Conservation (phyloP, 2,797 vertebrate species). For the Sciurus vulgaris region DNA sequence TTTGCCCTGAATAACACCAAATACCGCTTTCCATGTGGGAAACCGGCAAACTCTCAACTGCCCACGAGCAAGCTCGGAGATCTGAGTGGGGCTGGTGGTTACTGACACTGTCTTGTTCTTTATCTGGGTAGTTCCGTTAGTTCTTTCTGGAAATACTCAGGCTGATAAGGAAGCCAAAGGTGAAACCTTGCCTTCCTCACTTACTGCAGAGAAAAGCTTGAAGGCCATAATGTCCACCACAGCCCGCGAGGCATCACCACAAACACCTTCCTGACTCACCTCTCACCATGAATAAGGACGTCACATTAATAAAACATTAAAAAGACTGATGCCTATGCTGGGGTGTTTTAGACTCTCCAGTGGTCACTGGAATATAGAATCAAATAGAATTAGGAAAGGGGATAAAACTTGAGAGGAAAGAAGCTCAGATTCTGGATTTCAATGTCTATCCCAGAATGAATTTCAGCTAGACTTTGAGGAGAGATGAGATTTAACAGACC, state of each 20-base stretch:
- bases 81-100: neutral
- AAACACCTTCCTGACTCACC: too few species aligned
- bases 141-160: neutral
- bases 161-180: neutral
- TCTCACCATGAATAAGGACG: neutral
- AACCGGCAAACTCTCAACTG: neutral
- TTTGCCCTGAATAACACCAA: neutral
- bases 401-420: neutral
- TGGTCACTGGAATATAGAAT: neutral
- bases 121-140: neutral
- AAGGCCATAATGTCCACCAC: neutral
- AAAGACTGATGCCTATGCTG: neutral
- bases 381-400: neutral
- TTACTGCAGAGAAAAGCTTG: neutral
- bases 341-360: neutral
- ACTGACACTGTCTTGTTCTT: neutral
- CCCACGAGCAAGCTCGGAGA: neutral
- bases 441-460: too few species aligned
- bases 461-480: fast-evolving
- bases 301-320: neutral
- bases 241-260: neutral
- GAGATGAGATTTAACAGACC: neutral
- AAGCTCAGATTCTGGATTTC: neutral
- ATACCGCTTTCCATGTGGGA: neutral
- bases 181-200: neutral